Base-by-base conservation (phyloP, 2,113 vertebrate species). In the Pomatorhinus ruficollis region DNA sequence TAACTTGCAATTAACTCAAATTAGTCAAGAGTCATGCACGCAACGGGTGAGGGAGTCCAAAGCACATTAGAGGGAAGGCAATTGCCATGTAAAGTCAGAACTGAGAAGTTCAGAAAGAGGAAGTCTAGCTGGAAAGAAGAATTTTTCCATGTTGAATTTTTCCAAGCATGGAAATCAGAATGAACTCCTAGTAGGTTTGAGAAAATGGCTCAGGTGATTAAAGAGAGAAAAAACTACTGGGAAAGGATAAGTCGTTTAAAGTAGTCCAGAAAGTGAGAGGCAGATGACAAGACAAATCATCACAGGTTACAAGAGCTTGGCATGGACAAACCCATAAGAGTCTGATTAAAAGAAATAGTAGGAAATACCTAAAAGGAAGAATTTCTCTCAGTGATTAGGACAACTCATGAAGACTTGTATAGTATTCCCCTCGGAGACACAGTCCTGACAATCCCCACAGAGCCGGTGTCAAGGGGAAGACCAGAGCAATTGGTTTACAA, bases 1-100 rank as follows among this genome's bases (percentile, higher is more conserved):
- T 95, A 95, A 90, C 71, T 95, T 71, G 60, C 71, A 94, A 93
- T 96, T 96, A 91, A 86, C 71, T 95, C 65, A 93, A 81, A 96
- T 93, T 91, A 95, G 78, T 50, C 44, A 90, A 81, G 81, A 96
- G 49, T 75, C 52, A 23, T 40, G 39, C 63, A 70, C 28, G 45
- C 63, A 93, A 82, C 53, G 70, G 69, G 80, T 68, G 83, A 70
- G 53, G 44, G 31, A 74, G 42, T 75, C 89, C 56, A 2, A 2
- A 15, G 87, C 21, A 68, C 28, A 78, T 81, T 57, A 59, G 10
- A 88, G 33, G 30, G 27, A 80, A 49, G 89, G 57, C 50, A 88
- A 75, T 52, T 85, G 78, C 61, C 31, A 42, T 19, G 27, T 21
- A 57, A 86, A 87, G 24, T 31, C 37, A 54, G 59, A 90, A 79